These are phyloP conservation scores for Cyclophora albipunctata DNA, from an alignment of 2,888 invertebrate species.

Conservation along the genomic window DNA sequence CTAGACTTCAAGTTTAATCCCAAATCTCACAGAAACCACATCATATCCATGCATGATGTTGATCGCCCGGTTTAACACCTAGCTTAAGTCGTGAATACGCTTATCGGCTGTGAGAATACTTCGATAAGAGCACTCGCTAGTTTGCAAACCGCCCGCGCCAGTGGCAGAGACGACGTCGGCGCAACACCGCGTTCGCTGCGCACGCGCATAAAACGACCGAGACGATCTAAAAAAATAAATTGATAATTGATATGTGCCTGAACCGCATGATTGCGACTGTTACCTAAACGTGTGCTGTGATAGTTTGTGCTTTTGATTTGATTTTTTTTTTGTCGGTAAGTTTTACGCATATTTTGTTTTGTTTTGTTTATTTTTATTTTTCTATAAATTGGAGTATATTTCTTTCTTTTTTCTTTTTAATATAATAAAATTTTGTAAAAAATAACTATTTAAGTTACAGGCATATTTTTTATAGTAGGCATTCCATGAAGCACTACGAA, in stretches of 20 bases:
- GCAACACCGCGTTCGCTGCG: slow-evolving; percentile 28
- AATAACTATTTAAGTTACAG: too few relatives aligned
- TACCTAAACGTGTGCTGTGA: slow-evolving; percentile 57
- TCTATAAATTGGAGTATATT: background rate
- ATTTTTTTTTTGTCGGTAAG: slow-evolving; percentile 12
- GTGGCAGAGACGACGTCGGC: slow-evolving; percentile 53
- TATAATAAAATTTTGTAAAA: background rate
- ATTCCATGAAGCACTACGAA: too few relatives aligned
- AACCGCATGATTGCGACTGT: slow-evolving; percentile 40
- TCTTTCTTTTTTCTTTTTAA: background rate
- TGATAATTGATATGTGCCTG: slow-evolving; percentile 47
- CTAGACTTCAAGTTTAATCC: too few relatives aligned
- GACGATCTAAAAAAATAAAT: slow-evolving; percentile 40
- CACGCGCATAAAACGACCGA: slow-evolving; percentile 24
- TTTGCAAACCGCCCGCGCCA: slow-evolving; percentile 47
- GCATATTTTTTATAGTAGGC: too few relatives aligned
- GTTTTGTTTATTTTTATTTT: background rate
- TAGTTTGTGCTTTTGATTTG: slow-evolving; percentile 12
- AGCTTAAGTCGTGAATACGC: slow-evolving; percentile 33
- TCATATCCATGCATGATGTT: too few relatives aligned
- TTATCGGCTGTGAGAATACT: slow-evolving; percentile 56
- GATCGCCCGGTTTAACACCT: too few relatives aligned
- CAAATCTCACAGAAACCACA: too few relatives aligned
- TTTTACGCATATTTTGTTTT: background rate
- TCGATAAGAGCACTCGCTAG: slow-evolving; percentile 56